Evolutionary conservation across 2,113 vertebrate species (phyloP).

Genomic region (Natator depressus): DNA sequence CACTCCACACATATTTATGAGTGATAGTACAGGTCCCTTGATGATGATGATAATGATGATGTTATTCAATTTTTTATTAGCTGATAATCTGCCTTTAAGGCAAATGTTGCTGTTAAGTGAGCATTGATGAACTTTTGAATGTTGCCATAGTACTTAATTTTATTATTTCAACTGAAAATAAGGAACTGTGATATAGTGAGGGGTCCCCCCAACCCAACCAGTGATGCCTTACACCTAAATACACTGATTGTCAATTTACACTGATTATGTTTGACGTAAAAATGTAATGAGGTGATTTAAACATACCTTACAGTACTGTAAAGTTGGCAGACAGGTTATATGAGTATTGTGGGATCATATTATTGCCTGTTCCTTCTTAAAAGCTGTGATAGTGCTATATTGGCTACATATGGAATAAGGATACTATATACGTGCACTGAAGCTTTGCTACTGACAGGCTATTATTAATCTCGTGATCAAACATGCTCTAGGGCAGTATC

Average conservation of each 20-base stretch:
- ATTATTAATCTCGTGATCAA: neutral
- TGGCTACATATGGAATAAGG: neutral
- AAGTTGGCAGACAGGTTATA: neutral
- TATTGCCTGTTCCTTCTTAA: neutral
- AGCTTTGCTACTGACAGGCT: neutral
- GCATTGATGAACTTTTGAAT: neutral
- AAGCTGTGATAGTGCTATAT: neutral
- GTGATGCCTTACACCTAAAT: neutral
- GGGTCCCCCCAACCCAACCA: accelerated
- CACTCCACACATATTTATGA: neutral
- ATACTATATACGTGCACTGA: neutral
- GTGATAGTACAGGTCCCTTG: neutral
- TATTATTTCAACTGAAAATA: neutral
- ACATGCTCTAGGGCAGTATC: neutral
- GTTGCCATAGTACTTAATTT: accelerated
- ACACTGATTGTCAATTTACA: neutral
- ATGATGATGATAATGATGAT: neutral
- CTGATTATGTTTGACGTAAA: neutral
- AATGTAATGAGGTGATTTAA: neutral
- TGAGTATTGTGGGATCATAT: neutral
- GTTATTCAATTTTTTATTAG: neutral
- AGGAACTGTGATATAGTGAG: neutral
- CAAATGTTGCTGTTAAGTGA: neutral
- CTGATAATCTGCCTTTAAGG: neutral
- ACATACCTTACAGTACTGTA: neutral